Evolutionary conservation across 2,113 vertebrate species (phyloP), one percentile per base, ranked within the genome.

Genomic region (Holacanthus passer): DNA sequence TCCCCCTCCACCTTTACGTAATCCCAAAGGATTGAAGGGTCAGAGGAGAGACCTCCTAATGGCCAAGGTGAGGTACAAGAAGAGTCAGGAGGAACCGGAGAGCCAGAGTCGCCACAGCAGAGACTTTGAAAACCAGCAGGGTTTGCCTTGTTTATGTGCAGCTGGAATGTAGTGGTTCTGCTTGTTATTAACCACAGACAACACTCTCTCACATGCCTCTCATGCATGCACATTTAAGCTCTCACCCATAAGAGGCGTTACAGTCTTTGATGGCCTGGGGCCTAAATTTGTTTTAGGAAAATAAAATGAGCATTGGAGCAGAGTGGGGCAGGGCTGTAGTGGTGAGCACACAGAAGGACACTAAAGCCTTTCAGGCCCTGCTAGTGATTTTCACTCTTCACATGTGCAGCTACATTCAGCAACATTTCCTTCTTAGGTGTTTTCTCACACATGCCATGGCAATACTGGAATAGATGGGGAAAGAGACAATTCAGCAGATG

Each of bases 201-300:
- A 85, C 86, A 83, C 81, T 88, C 83, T 77, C 87, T 93, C 81
- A 89, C 88, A 88, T 88, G 86, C 56, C 68, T 91, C 89, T 87
- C 82, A 76, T 92, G 82, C 73, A 77, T 75, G 82, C 72, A 45
- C 48, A 70, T 85, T 88, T 82, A 74, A 43, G 64, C 81, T 66
- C 74, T 81, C 66, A 50, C 41, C 73, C 65, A 62, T 84, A 41
- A 81, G 73, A 86, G 80, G 86, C 45, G 45, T 73, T 79, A 35
- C 47, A 50, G 71, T 69, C 78, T 87, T 71, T 88, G 66, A 91
- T 82, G 77, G 80, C 82, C 85, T 27, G 70, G 53, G 53, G 83
- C 67, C 65, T 74, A 64, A 73, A 86, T 90, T 89, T 93, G 90
- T 89, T 94, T 93, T 85, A 83, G 90, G 87, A 91, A 92, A 94